Base-by-base conservation (phyloP, 2,797 vertebrate species). In the Netta rufina region DNA sequence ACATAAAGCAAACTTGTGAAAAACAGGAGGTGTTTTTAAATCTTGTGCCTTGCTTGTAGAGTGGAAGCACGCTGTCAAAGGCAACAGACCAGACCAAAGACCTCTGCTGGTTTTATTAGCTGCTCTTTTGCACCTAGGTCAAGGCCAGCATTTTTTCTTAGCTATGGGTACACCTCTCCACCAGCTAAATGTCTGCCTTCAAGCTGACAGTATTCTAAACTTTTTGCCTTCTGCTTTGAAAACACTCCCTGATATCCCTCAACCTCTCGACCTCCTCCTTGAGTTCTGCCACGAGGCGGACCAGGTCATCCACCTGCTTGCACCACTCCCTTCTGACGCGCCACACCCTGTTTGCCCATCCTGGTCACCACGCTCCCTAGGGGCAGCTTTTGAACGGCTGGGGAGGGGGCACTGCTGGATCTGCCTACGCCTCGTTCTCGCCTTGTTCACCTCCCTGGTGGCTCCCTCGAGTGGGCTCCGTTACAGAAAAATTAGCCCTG, bases 151-250 rank as follows among this genome's bases (percentile, higher is more conserved):
- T 27, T 60, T 73, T 73, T 65, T 32, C 24, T 27, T 67, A 47
- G 49, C 8, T 69, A 19, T 17, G 28, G 22, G 6, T n/a, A 60
- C n/a, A 45, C 21, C 28, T 69, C 45, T 88, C 81, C 47, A 43
- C 19, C 28, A 61, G 43, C 28, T 43, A 49, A 67, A 21, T 65
- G 17, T 8, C 38, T 27, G 39, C n/a, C 38, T 80, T 70, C 47
- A 25, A 33, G 32, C 24, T 0, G 0, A 45, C 4, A 7, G 20
- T 12, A 64, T 9, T 10, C 27, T 21, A 15, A 32, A 51, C 33
- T 5, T 60, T 58, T 65, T 81, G 33, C 56, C 36, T 56, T 72
- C 39, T 17, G 49, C 56, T 77, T 84, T 82, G 49, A 82, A 84
- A 90, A 43, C 43, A 45, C 43, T 45, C 8, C 43, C 43, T 45